A percentile compares a stretch with the other conserved stretches of the same genome.
phyloP scores from a whole-genome alignment of 2,888 invertebrate species.

The Dyspetes luteomarginatus region DNA sequence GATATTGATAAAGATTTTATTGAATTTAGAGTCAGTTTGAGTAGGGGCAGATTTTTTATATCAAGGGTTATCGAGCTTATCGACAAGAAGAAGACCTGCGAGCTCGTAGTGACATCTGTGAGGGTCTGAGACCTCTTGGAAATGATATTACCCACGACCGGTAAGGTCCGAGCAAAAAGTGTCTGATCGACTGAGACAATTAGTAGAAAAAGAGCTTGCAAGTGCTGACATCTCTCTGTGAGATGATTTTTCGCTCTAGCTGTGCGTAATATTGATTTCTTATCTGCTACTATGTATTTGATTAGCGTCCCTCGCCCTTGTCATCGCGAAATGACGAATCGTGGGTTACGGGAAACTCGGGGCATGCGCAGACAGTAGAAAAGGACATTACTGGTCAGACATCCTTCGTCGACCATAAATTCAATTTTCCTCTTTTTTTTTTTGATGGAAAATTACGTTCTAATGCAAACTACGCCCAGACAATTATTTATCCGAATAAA shows the following conservation, averaged over 20 bases:
- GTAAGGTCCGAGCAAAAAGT: background rate
- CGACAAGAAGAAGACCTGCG: background rate
- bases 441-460: background rate
- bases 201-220: background rate
- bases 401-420: background rate
- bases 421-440: background rate
- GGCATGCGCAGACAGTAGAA: slow-evolving; percentile 10
- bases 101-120: background rate
- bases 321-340: slow-evolving; percentile 27
- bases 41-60: background rate
- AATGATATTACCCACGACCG: background rate
- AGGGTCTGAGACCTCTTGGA: background rate
- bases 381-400: background rate
- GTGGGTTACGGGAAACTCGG: background rate
- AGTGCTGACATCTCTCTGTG: slow-evolving; percentile 47
- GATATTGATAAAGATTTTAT: background rate
- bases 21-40: background rate
- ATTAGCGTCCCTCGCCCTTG: slow-evolving; percentile 18
- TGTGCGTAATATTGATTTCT: slow-evolving; percentile 39
- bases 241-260: background rate
- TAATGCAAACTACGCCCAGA: background rate
- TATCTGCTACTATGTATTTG: background rate
- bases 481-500: background rate
- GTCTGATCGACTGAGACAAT: background rate
- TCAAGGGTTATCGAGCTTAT: background rate